Conservation (phyloP, 2,113 vertebrate species). For the Phalacrocorax pelagicus region DNA sequence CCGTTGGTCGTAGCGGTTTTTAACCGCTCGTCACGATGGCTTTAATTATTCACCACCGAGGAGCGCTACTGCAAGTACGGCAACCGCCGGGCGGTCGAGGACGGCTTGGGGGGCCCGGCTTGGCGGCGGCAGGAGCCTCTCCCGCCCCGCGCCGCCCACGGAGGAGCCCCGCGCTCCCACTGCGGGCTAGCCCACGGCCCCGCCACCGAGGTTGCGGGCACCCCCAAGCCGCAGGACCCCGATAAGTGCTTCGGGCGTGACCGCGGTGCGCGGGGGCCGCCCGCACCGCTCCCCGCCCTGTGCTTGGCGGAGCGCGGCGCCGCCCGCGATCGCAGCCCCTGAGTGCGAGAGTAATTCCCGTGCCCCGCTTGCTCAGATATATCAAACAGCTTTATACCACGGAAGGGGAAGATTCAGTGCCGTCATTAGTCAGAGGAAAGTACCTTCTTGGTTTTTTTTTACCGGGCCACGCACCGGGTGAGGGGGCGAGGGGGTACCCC, state of each 20-base stretch:
- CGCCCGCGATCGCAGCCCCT: not conserved
- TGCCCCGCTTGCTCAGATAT: not conserved
- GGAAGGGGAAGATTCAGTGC: not conserved
- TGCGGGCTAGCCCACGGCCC: not conserved
- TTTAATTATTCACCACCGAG: not conserved
- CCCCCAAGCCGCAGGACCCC: not conserved
- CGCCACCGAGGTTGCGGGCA: not conserved
- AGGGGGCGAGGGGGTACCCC: too few species aligned
- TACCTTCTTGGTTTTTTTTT: not conserved
- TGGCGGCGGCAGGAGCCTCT: not conserved
- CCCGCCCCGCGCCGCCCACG: not conserved
- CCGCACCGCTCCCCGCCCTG: not conserved
- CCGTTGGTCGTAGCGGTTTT: not conserved
- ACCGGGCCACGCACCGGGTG: not conserved
- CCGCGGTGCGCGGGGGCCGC: too few species aligned
- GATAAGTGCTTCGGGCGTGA: fast-evolving
- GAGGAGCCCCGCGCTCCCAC: not conserved
- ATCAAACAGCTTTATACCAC: not conserved
- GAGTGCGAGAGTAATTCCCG: not conserved
- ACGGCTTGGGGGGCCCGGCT: too few species aligned
- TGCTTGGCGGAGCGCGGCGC: not conserved
- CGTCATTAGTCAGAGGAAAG: not conserved
- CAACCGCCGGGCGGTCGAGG: too few species aligned
- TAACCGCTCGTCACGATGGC: not conserved
- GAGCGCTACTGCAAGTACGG: fast-evolving